Evolutionary conservation across 2,888 invertebrate genomes (phyloP), one percentile per base, ranked within the genome.

Genomic region (Andricus curvator): DNA sequence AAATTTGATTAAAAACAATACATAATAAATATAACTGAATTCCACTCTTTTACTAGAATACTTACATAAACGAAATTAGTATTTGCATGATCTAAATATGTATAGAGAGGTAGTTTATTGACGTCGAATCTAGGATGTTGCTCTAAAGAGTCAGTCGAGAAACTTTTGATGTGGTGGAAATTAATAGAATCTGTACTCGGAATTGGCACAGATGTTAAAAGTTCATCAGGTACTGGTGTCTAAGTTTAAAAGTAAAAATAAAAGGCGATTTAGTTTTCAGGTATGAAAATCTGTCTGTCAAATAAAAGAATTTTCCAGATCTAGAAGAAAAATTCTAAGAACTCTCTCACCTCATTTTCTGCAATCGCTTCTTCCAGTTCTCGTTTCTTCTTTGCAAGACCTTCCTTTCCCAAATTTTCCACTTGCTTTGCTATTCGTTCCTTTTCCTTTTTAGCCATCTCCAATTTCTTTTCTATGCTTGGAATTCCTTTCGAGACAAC

Each of bases 61-160:
- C 96, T 94, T 92, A 97, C 97, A 93, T 97, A 96, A 84, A 97
- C 95, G 92, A 98, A 98, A 92, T 96, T 97, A 2, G 97, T 96
- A 85, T 96, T 95, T 76, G 97, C 93, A 90, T 97, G 95, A 93
- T 97, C 97, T 77, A 97, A 94, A 85, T 97, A 95, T 1, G 97
- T 95, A 89, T 95, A 96, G 29, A 97, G 93, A 0, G 97, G 97
- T 67, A 97, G 92, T 74, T 95, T 93, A 2, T 93, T 91, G 17
- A 96, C 93, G 89, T 95, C 94, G 84, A 96, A 94, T 87, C 95
- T 92, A 0, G 94, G 94, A 86, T 93, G 93, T 79, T 93, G 93
- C 56, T 93, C 90, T 22, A 84, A 74, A 20, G 90, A 90, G 65
- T 93, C 93, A 33, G 93, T 93, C 20, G 93, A 92, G 85, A 93